Evolutionary conservation across 2,888 invertebrate species (phyloP), one percentile per base, ranked within the genome.

Genomic region (Ecliptopera silaceata): DNA sequence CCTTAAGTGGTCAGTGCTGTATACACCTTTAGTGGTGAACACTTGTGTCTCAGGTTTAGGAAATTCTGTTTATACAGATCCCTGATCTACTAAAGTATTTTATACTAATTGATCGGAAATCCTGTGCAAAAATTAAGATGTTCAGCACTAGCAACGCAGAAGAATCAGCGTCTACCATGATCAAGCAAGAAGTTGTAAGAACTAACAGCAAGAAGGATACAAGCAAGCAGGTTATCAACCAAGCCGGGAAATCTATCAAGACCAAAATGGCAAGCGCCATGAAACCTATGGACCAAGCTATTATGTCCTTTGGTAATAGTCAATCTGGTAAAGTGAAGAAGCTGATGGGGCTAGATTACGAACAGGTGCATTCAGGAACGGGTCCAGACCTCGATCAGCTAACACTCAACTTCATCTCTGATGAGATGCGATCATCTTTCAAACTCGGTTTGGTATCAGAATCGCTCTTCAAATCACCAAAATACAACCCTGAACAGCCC

Each of bases 321-420:
- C 38, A 49, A 44, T 43, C 38, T 8, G 15, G 12, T 5, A 41
- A 34, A 18, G 10, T 57, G 3, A 57, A 57, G 31, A 43, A 57
- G 11, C 12, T 57, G 10, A 44, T 57, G 38, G 52, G 52, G 5
- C n/a, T 47, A 15, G 36, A 52, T 4, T 57, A 57, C 61, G 76
- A 81, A 10, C 80, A 81, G 56, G 42, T 78, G 4, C 65, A 74
- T 0, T 75, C 74, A 0, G 69, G 69, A 4, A 65, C 54, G 1
- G 82, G 82, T 18, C 84, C 83, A 0, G 71, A 82, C 18, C 61
- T 84, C 0, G 68, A 75, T 29, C 39, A 68, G 2, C 76, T 86
- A 1, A 64, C 76, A 0, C 62, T 86, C 0, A 68, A 71, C 3
- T 82, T 74, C 60, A 66, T 64, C 31, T 69, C 75, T 62, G 80